phyloP scores from a whole-genome alignment of 2,113 vertebrate species.

The Nerophis lumbriciformis region DNA sequence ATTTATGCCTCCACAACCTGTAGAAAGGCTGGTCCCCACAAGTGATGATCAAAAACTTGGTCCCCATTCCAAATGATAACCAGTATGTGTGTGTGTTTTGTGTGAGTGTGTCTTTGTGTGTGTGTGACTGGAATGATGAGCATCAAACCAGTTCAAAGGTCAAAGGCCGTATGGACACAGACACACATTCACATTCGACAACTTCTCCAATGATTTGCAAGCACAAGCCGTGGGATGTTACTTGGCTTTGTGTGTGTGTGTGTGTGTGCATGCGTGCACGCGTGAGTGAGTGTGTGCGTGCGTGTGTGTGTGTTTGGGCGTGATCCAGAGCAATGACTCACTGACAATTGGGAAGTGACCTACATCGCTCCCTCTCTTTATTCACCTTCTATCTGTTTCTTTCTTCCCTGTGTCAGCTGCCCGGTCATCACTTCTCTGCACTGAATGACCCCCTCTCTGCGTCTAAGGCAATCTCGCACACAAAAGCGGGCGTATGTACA shows the following conservation, averaged over 20 bases:
- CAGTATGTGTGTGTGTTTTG: conserved; percentile 1
- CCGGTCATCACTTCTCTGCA: conserved; percentile 59
- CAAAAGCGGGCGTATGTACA: conserved; percentile 17
- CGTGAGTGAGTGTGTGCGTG: conserved; percentile 21
- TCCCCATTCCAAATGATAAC: no score
- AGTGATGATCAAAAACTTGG: no score
- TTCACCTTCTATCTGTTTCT: conserved; percentile 55
- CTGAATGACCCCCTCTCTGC: conserved; percentile 51
- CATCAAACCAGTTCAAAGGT: conserved; percentile 48
- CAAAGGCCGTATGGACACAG: conserved; percentile 37
- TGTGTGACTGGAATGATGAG: conserved; percentile 41
- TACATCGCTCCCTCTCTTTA: conserved; percentile 56
- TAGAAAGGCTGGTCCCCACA: no score
- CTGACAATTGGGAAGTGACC: conserved; percentile 65
- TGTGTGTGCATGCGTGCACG: conserved; percentile 13
- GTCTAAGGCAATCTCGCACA: conserved; percentile 8
- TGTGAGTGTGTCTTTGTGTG: conserved; percentile 17
- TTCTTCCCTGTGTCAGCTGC: conserved; percentile 64
- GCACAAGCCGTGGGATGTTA: conserved; percentile 17
- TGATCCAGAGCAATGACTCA: conserved; percentile 61
- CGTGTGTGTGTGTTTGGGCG: conserved; percentile 27
- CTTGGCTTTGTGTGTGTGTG: conserved; percentile 23
- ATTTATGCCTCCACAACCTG: no score
- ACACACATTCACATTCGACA: conserved; percentile 27
- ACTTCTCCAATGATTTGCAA: conserved; percentile 20